Conservation (phyloP, 2,888 invertebrate genomes). For the Microplitis manilae region DNA sequence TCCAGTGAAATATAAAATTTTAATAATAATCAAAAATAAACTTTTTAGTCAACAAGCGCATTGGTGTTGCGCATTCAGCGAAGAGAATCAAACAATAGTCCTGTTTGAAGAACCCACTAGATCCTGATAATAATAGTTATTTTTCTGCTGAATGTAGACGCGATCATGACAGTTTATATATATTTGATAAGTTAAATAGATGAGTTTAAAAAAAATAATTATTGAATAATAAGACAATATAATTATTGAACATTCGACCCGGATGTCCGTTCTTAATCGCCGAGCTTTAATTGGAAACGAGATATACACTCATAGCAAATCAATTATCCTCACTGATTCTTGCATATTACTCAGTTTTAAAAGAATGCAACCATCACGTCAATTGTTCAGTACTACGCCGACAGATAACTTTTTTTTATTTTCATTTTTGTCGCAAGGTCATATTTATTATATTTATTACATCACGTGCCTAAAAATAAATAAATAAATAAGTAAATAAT, state of each 20-base stretch:
- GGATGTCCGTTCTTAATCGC: conserved; percentile 33
- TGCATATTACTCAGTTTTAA: conserved; percentile 27
- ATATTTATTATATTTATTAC: conserved; percentile 10
- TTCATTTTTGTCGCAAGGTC: conserved; percentile 31
- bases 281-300: conserved; percentile 35
- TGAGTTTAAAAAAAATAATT: conserved; percentile 16
- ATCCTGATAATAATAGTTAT: not conserved
- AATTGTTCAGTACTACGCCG: conserved; percentile 5
- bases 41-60: too few species aligned
- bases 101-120: too few species aligned
- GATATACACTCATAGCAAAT: conserved; percentile 22
- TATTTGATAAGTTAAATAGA: conserved; percentile 33
- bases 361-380: conserved; percentile 19
- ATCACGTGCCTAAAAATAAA: conserved; percentile 7
- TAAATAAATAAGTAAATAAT: conserved; percentile 2
- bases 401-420: conserved; percentile 12
- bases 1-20: too few species aligned
- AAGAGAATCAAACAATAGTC: too few species aligned
- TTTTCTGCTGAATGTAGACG: conserved; percentile 16
- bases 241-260: conserved; percentile 31
- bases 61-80: too few species aligned
- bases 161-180: not conserved
- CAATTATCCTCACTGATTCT: conserved; percentile 33
- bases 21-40: too few species aligned
- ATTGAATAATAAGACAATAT: conserved; percentile 31